Percentiles rank a stretch among this genome's conserved stretches.
Conservation (phyloP, 2,888 invertebrate genomes). For the Unio delphinus region DNA sequence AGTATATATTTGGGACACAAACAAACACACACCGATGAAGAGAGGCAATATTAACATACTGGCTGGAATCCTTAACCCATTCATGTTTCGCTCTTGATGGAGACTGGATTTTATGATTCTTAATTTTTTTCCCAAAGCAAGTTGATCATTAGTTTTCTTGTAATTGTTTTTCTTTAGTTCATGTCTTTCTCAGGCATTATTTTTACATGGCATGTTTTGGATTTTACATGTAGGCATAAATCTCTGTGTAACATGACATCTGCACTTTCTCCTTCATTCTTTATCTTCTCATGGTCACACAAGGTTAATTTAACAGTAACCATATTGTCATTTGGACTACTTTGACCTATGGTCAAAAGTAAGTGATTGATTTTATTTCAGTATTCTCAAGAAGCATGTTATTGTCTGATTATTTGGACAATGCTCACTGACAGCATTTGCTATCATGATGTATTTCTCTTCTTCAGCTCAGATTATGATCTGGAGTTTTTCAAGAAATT, state of each 20-base stretch:
- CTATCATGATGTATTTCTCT: constrained; percentile 33
- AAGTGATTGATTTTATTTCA: no score
- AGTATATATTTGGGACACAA: no score
- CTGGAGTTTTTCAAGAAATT: constrained; percentile 93
- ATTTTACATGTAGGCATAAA: neutral
- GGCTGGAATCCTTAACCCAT: no score
- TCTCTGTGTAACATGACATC: neutral
- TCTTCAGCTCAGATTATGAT: constrained; percentile 87
- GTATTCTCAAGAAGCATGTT: no score
- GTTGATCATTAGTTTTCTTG: no score
- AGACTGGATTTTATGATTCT: no score
- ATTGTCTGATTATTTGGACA: neutral
- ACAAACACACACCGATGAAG: no score
- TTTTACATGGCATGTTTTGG: constrained; percentile 29
- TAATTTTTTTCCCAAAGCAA: no score
- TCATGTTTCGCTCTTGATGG: no score
- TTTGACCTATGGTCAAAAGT: no score
- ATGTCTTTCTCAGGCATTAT: constrained; percentile 3
- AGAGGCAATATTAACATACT: no score
- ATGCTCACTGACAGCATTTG: neutral
- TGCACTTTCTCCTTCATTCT: neutral
- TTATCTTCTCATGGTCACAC: neutral
- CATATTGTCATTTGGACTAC: neutral
- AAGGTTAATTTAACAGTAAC: neutral
- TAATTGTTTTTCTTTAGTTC: neutral